Evolutionary conservation across 2,797 vertebrate genomes (phyloP).

Genomic region (Periparus ater): DNA sequence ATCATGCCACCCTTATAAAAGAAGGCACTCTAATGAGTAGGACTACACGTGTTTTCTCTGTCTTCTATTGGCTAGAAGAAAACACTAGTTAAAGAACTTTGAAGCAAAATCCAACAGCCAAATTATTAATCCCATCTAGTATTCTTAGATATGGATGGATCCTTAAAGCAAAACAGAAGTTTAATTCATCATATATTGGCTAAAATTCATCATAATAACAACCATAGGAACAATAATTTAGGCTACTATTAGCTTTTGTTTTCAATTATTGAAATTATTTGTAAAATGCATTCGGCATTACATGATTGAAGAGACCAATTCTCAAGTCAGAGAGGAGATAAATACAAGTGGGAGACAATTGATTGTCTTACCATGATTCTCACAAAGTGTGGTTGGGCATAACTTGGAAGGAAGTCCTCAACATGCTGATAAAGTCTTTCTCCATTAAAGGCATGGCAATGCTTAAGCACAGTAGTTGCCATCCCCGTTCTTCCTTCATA

Average conservation of each 20-base stretch:
- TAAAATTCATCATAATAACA: not conserved
- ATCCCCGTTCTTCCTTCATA: slow-evolving; percentile 83
- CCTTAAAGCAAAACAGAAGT: not conserved
- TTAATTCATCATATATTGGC: not conserved
- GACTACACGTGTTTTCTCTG: not conserved
- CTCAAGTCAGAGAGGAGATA: not conserved
- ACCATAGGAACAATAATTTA: not conserved
- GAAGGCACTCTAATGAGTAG: not conserved
- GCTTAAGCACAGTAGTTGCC: slow-evolving; percentile 76
- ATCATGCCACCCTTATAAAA: not conserved
- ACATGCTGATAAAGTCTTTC: slow-evolving; percentile 74
- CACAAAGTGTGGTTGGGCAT: slow-evolving; percentile 77
- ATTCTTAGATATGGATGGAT: not conserved
- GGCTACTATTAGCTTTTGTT: not conserved
- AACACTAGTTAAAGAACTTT: not conserved
- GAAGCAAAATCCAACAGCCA: not conserved
- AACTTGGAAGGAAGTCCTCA: slow-evolving; percentile 74
- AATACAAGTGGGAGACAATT: not conserved
- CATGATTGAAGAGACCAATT: not conserved
- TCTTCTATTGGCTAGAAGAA: not conserved
- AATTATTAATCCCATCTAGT: not conserved
- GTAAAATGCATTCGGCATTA: not conserved
- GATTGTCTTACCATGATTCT: slow-evolving; percentile 73
- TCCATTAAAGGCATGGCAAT: slow-evolving; percentile 71
- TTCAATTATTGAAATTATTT: not conserved